phyloP scores from a whole-genome alignment of 2,797 vertebrate genomes.

The Micrastur ruficollis region DNA sequence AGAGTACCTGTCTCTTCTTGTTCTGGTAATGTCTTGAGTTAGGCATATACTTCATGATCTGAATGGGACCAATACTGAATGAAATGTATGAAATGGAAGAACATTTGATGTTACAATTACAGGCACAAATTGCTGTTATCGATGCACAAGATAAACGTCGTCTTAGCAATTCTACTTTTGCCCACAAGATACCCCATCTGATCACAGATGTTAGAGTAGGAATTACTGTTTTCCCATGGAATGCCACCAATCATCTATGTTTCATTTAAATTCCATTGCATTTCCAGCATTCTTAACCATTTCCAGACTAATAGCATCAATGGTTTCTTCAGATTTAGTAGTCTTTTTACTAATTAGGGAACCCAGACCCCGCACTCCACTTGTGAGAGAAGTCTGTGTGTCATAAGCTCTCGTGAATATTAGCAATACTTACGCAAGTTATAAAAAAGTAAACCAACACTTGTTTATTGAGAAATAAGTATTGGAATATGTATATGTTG shows the following conservation, averaged over 20 bases:
- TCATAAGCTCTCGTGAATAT: background rate
- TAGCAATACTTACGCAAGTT: background rate
- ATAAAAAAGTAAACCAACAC: background rate
- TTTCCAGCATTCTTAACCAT: background rate
- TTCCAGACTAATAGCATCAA: background rate
- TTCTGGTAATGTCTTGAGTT: background rate
- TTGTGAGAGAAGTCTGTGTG: background rate
- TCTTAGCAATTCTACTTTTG: background rate
- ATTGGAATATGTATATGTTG: background rate
- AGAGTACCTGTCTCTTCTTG: background rate
- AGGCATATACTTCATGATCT: background rate
- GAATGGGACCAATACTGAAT: background rate
- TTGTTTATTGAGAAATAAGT: background rate
- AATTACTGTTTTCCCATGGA: background rate
- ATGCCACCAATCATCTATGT: background rate
- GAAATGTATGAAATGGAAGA: background rate
- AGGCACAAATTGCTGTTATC: background rate
- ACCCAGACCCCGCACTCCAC: background rate
- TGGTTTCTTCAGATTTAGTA: background rate
- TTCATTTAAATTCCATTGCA: background rate
- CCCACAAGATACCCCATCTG: background rate
- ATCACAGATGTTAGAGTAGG: background rate
- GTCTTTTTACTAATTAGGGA: background rate
- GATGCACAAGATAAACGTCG: background rate
- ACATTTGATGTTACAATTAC: background rate